Conservation (phyloP, 2,113 vertebrate genomes). For the Oreotragus oreotragus region DNA sequence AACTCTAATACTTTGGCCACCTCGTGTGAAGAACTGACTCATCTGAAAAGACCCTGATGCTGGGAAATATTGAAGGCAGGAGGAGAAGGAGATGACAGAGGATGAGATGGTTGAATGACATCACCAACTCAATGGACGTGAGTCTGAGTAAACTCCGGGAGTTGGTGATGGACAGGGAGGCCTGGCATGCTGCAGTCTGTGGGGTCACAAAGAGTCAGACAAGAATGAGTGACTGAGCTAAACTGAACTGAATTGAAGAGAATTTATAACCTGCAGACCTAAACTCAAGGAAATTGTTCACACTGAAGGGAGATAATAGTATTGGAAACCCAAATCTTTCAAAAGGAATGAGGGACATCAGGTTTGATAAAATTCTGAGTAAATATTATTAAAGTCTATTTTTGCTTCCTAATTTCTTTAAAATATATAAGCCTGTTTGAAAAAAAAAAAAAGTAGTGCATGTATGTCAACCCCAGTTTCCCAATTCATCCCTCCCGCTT, state of each 20-base stretch:
- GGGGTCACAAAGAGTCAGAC: background rate
- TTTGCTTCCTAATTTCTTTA: background rate
- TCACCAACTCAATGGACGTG: background rate
- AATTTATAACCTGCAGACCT: background rate
- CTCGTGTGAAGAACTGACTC: background rate
- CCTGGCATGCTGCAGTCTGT: rapidly evolving
- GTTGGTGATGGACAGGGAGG: background rate
- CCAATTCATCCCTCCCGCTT: background rate
- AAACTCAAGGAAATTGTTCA: background rate
- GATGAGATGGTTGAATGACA: background rate
- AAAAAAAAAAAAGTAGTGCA: background rate
- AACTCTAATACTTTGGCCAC: background rate
- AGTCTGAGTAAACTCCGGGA: background rate
- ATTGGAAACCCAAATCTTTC: background rate
- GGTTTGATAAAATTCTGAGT: background rate
- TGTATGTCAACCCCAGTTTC: background rate
- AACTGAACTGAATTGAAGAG: background rate
- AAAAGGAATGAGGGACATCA: background rate
- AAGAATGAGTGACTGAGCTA: background rate
- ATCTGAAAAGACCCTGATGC: background rate
- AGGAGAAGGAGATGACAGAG: background rate
- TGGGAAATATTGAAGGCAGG: background rate
- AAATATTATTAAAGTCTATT: background rate
- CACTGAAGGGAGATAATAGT: background rate
- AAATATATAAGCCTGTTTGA: background rate